Conservation (phyloP, 92 coral and sea anemone species). For the Bergia sp. region DNA sequence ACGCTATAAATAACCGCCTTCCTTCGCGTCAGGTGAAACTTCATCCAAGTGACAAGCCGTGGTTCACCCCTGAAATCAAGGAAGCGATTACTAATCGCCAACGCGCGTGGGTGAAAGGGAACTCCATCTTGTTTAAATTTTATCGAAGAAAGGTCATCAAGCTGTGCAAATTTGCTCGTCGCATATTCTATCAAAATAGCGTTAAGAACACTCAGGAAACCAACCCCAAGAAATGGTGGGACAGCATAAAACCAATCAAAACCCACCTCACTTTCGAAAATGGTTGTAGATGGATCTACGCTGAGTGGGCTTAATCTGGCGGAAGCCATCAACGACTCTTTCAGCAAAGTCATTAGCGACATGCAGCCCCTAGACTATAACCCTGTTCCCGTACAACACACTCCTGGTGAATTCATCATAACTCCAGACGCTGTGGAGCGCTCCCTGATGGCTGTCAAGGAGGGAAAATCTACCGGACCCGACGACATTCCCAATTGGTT, state of each 20-base stretch:
- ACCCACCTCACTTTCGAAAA: not conserved
- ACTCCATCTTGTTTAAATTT: conserved; percentile 3
- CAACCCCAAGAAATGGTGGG: too few relatives aligned
- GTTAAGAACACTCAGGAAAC: too few relatives aligned
- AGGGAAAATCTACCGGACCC: not conserved
- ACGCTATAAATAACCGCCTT: not conserved
- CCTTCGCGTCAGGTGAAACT: conserved; percentile 4
- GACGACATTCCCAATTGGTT: too few relatives aligned
- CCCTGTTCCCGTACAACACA: not conserved
- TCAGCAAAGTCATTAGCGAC: not conserved
- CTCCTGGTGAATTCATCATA: too few relatives aligned
- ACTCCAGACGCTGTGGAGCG: too few relatives aligned
- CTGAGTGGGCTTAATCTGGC: not conserved
- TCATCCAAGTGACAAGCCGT: conserved; percentile 22
- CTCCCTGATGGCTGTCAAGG: not conserved
- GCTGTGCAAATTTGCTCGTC: conserved; percentile 28
- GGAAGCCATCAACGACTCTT: too few relatives aligned
- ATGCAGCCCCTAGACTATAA: not conserved
- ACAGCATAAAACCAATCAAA: conserved; percentile 7
- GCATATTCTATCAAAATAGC: not conserved
- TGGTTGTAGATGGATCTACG: not conserved
- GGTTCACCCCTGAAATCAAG: conserved; percentile 27
- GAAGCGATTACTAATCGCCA: conserved; percentile 25
- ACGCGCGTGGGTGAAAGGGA: conserved; percentile 27
- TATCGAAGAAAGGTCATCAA: conserved; percentile 13